Base-by-base conservation (phyloP, 2,888 invertebrate species). In the Agonopterix arenella region DNA sequence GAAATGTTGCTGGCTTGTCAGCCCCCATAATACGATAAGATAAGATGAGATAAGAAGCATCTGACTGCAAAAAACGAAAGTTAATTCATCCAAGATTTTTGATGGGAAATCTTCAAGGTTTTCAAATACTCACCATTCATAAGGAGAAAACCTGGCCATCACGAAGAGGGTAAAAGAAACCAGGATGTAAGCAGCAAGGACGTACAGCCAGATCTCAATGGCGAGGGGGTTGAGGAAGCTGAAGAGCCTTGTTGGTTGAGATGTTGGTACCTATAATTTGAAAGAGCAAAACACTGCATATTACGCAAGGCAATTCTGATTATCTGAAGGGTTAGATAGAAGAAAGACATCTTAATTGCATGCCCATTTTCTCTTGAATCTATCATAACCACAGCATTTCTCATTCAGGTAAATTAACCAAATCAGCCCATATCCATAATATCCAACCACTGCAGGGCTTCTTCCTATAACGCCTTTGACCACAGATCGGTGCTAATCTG, bases 141-240 rank as follows among this genome's bases (percentile, higher is more conserved):
- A 98, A 1, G 99, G 99, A 36, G 97, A 97, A 84, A 99, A 98
- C 58, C 98, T 90, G 7, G 98, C 98, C 92, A 99, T 96, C 49
- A 99, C 96, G 83, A 98, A 98, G 63, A 99, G 91, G 0, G 97
- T 97, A 78, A 97, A 96, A 18, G 96, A 96, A 56, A 98, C 98
- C 60, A 98, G 91, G 60, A 98, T 92, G 83, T 98, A 99, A 11
- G 98, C 98, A 16, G 97, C 96, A 58, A 97, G 85, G 53, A 98
- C 96, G 89, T 97, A 96, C 58, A 98, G 90, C 99, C 99, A 99
- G 64, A 99, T 98, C 88, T 98, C 97, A 64, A 97, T 94, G 1
- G 98, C 97, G 68, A 99, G 90, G 0, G 99, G 99, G 76, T 97
- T 97, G 86, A 98, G 94, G 91, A 99, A 99, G 73, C 97, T 97